A percentile compares a stretch with the other conserved stretches of the same genome.
Evolutionary conservation across 2,888 invertebrate genomes (phyloP).

Genomic region (Oscheius sp.): DNA sequence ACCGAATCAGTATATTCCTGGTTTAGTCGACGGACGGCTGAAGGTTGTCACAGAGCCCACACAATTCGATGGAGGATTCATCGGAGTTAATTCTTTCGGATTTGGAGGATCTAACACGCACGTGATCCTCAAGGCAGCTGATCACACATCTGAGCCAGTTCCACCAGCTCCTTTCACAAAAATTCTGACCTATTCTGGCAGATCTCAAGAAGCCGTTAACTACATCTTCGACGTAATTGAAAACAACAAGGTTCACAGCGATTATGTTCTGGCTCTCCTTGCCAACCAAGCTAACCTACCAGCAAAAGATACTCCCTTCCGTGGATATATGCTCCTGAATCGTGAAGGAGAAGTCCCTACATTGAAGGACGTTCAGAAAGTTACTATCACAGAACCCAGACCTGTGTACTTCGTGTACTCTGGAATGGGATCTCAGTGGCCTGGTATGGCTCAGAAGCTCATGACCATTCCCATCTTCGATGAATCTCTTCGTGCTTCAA

Average conservation of each 20-base stretch:
- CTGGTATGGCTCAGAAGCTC: constrained; percentile 89
- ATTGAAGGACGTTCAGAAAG: constrained; percentile 64
- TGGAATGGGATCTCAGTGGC: constrained; percentile 98
- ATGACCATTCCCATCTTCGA: constrained; percentile 84
- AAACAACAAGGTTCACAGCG: constrained; percentile 51
- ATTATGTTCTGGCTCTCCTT: constrained; percentile 62
- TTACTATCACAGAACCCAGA: constrained; percentile 66
- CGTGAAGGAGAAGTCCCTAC: constrained; percentile 70
- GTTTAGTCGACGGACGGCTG: constrained; percentile 87
- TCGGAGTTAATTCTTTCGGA: constrained; percentile 94
- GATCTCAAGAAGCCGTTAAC: constrained; percentile 76
- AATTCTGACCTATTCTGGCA: constrained; percentile 77
- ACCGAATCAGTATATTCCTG: constrained; percentile 90
- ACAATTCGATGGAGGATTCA: constrained; percentile 88
- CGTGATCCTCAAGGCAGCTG: constrained; percentile 77
- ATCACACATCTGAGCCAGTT: constrained; percentile 42
- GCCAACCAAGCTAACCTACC: constrained; percentile 74
- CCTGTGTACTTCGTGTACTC: constrained; percentile 93
- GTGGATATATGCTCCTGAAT: constrained; percentile 84
- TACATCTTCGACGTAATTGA: constrained; percentile 68
- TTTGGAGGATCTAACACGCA: constrained; percentile 97
- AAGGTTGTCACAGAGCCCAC: constrained; percentile 82
- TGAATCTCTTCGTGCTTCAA: constrained; percentile 77
- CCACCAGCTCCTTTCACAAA: constrained; percentile 53
- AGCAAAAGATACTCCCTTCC: constrained; percentile 79